Evolutionary conservation across 2,797 vertebrate species (phyloP).

Genomic region (Takifugu rubripes): DNA sequence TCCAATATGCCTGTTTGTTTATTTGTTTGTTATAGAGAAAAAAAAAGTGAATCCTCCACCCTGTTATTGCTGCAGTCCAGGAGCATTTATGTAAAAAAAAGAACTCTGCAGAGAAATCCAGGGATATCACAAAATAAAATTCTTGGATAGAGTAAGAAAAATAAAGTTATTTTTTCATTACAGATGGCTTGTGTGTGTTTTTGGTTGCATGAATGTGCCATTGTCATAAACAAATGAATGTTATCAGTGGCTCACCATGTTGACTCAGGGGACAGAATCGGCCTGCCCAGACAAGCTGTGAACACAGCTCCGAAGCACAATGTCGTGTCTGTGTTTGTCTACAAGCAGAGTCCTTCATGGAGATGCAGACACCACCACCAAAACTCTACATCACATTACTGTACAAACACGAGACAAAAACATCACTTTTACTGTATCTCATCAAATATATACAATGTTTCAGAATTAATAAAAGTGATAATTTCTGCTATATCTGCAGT

Average conservation of each 20-base stretch:
- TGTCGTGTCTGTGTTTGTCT: slow-evolving; percentile 41
- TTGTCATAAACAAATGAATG: slow-evolving; percentile 58
- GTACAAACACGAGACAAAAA: slow-evolving; percentile 13
- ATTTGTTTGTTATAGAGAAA: no score
- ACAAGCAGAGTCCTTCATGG: slow-evolving; percentile 29
- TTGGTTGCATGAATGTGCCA: slow-evolving; percentile 41
- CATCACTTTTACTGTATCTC: no score
- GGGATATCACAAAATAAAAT: slow-evolving; percentile 5
- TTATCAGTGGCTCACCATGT: slow-evolving; percentile 69
- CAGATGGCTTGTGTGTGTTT: neutral
- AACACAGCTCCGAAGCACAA: slow-evolving; percentile 49
- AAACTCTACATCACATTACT: slow-evolving; percentile 1
- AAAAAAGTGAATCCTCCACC: no score
- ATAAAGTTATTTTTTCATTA: slow-evolving; percentile 16
- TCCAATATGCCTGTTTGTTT: no score
- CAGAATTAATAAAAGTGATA: no score
- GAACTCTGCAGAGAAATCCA: slow-evolving; percentile 2
- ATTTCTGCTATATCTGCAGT: no score
- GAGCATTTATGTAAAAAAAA: neutral
- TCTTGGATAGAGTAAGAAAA: slow-evolving; percentile 11
- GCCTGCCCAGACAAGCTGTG: slow-evolving; percentile 59
- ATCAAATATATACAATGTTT: no score
- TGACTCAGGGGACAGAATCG: slow-evolving; percentile 61
- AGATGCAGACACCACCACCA: slow-evolving; percentile 15
- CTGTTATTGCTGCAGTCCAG: no score